Evolutionary conservation across 2,797 vertebrate species (phyloP).

Genomic region (Artibeus jamaicensis): DNA sequence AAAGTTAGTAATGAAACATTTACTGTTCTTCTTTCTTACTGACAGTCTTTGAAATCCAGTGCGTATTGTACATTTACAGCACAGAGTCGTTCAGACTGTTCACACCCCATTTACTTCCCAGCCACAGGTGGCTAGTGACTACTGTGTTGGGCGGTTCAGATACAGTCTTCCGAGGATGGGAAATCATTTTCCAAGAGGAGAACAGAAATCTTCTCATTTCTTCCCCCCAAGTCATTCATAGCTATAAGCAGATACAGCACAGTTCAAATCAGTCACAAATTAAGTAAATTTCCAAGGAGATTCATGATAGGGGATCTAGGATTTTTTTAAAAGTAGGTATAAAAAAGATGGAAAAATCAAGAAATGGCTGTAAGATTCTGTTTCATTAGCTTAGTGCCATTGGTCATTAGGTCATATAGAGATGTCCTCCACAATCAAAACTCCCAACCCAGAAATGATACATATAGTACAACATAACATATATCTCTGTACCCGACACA

Average conservation of each 20-base stretch:
- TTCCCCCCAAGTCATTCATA: background rate
- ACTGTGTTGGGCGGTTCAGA: background rate
- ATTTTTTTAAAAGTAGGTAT: background rate
- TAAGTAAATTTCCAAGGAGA: slow-evolving; percentile 57
- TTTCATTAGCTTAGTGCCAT: background rate
- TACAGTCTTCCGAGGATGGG: background rate
- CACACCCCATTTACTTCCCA: background rate
- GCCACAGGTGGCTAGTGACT: background rate
- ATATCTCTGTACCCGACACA: background rate
- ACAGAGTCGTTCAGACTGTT: background rate
- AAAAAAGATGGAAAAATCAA: background rate
- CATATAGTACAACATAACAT: background rate
- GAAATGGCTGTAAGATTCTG: background rate
- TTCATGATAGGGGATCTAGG: background rate
- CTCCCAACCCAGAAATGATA: background rate
- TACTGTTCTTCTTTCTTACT: background rate
- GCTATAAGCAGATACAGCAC: slow-evolving; percentile 33
- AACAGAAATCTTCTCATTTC: slow-evolving; percentile 17
- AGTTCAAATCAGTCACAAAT: slow-evolving; percentile 28
- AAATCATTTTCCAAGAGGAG: slow-evolving; percentile 49
- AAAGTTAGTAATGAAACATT: background rate
- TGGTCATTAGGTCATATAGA: background rate
- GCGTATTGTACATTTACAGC: background rate
- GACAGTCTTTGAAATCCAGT: background rate
- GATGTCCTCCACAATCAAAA: background rate